Evolutionary conservation across 1,140 invertebrate species (phyloP).

Genomic region (Chlorops oryzae): DNA sequence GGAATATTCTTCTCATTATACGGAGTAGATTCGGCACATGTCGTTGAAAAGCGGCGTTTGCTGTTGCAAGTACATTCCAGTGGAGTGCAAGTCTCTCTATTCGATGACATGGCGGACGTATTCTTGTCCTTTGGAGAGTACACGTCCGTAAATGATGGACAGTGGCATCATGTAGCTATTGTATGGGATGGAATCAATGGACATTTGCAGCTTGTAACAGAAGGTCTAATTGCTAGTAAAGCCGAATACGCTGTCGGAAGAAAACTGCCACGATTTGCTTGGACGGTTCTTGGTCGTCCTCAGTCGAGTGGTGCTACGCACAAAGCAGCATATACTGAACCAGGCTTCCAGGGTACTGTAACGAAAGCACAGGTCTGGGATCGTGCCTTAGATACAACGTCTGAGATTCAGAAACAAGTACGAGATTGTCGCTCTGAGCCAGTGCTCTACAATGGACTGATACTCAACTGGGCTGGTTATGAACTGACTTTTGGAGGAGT

Average conservation of each 20-base stretch:
- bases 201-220: conserved; percentile 80
- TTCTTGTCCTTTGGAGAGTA: conserved; percentile 85
- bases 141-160: conserved; percentile 89
- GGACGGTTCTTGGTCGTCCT: conserved; percentile 87
- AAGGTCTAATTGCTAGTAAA: conserved; percentile 87
- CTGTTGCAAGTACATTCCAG: conserved; percentile 85
- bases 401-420: conserved; percentile 90
- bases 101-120: conserved; percentile 82
- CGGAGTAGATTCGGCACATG: conserved; percentile 72
- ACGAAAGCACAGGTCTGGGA: conserved; percentile 95
- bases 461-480: conserved; percentile 89
- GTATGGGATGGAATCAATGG: conserved; percentile 85
- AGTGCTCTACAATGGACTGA: conserved; percentile 76
- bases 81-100: conserved; percentile 82
- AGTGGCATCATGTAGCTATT: conserved; percentile 93
- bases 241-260: conserved; percentile 77
- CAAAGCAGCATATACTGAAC: conserved; percentile 68
- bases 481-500: conserved; percentile 84
- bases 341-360: conserved; percentile 89
- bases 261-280: conserved; percentile 72
- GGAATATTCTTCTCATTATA: conserved; percentile 94
- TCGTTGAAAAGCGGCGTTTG: conserved; percentile 69
- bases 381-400: conserved; percentile 79
- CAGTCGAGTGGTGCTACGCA: conserved; percentile 56
- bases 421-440: conserved; percentile 86